Evolutionary conservation across 2,888 invertebrate genomes (phyloP), one percentile per base, ranked within the genome.

Genomic region (Cistogaster globosa): DNA sequence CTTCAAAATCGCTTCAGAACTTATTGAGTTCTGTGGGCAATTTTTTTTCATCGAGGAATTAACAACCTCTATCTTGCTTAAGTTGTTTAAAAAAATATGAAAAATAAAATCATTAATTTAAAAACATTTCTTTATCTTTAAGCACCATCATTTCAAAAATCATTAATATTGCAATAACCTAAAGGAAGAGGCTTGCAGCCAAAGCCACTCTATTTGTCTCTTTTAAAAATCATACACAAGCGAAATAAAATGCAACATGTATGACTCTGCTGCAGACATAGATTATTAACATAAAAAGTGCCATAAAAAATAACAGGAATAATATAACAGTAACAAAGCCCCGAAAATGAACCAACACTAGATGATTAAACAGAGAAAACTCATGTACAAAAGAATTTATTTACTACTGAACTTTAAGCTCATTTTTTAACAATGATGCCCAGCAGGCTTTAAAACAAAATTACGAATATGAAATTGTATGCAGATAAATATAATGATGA

Each of bases 361-460:
- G 36, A 72, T 60, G 26, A 74, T 48, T 63, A 36, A 69, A 38
- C 36, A 36, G 48, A 78, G 16, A 8, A n/a, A 20, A 42, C 36
- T 14, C 20, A 7, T 38, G 5, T 22, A 20, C 9, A 55, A 36
- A 53, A 0, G 32, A 32, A 32, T 7, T 32, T 32, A 32, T 32
- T 32, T 12, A 42, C 42, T 12, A 42, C 42, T 80, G 80, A 80
- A 72, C 72, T 72, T 72, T 63, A 60, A 12, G 42, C 45, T 80
- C 32, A 45, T 55, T 60, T n/a, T 1, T 45, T 32, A 1, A 26
- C 22, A 36, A 36, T 55, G 42, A 68, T 72, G 80, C 62, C 80
- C 72, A 67, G 62, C 67, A 77, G 76, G 76, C 80, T 20, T 55
- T 22, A 36, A 60, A 45, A 60, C 18, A 63, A 63, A 58, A 76